Conservation (phyloP, 2,113 vertebrate species). For the Ochotona curzoniae region DNA sequence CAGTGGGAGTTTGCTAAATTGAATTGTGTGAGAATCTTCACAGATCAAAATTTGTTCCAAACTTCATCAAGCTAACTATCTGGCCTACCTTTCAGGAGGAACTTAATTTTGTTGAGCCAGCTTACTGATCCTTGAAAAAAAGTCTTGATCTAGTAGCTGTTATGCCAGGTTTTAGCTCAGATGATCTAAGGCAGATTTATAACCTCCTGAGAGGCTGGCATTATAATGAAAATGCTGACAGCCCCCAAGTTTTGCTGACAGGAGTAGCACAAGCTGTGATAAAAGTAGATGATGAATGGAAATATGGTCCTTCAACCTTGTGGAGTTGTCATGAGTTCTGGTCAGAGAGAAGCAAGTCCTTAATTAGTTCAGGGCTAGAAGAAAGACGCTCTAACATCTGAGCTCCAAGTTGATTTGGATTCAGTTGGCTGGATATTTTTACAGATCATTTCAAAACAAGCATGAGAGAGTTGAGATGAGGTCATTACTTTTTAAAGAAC, state of each 20-base stretch:
- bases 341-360: conserved; percentile 72
- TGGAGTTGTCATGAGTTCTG: conserved; percentile 35
- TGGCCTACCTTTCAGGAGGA: neutral
- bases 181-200: conserved; percentile 63
- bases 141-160: conserved; percentile 46
- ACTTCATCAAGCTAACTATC: conserved; percentile 45
- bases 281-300: conserved; percentile 70
- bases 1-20: conserved; percentile 28
- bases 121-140: conserved; percentile 66
- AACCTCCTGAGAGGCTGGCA: conserved; percentile 54
- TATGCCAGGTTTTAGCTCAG: conserved; percentile 37
- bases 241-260: conserved; percentile 60
- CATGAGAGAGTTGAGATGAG: neutral
- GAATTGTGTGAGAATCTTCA: conserved; percentile 49
- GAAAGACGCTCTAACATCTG: conserved; percentile 16
- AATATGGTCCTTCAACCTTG: conserved; percentile 3
- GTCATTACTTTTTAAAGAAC: neutral
- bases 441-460: conserved; percentile 40
- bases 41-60: neutral
- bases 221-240: conserved; percentile 62
- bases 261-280: conserved; percentile 40
- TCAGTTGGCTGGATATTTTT: conserved; percentile 42
- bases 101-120: conserved; percentile 64
- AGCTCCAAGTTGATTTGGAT: conserved; percentile 35
- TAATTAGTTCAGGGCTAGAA: conserved; percentile 71